Evolutionary conservation across 2,888 invertebrate genomes (phyloP), one percentile per base, ranked within the genome.

Genomic region (Clunio marinus): DNA sequence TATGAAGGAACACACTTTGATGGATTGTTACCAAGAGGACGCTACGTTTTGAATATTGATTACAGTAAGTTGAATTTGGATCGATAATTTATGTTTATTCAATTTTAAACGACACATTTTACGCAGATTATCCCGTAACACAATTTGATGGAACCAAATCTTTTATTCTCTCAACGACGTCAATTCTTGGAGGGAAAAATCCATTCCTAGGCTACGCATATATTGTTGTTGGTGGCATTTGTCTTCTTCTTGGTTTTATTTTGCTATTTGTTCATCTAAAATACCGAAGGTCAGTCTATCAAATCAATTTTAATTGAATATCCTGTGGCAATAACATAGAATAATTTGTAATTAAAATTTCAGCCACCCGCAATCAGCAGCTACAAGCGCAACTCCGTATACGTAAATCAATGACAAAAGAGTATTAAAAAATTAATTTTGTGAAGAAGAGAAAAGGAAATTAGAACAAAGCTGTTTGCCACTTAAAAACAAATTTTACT

Each of bases 121-220:
- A 10, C 15, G 1, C 78, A 93, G 93, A 84, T 72, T 99, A 96
- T 80, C 91, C 93, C 2, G 98, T 99, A 20, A 87, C 85, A 1
- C 86, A 88, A 65, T 99, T 99, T 81, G 88, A 91, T 74, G 99
- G 99, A 15, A 88, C 88, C 2, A 99, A 99, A 77, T 85, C 89
- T 57, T 91, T 99, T 85, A 91, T 99, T 73, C 83, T 99, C 70
- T 96, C 97, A 65, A 99, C 96, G 4, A 97, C 98, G 0, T 97
- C 97, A 0, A 85, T 98, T 73, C 83, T 98, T 55, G 99, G 99
- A 60, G 98, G 98, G 32, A 97, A 97, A 81, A 99, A 99, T 80
- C 93, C 94, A 2, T 99, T 99, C 81, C 83, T 99, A 25, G 98
- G 99, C 20, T 93, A 97, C 71, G 96, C 98, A 1, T 99, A 99